Evolutionary conservation across 2,888 invertebrate genomes (phyloP), one percentile per base, ranked within the genome.

Genomic region (Entomobrya proxima): DNA sequence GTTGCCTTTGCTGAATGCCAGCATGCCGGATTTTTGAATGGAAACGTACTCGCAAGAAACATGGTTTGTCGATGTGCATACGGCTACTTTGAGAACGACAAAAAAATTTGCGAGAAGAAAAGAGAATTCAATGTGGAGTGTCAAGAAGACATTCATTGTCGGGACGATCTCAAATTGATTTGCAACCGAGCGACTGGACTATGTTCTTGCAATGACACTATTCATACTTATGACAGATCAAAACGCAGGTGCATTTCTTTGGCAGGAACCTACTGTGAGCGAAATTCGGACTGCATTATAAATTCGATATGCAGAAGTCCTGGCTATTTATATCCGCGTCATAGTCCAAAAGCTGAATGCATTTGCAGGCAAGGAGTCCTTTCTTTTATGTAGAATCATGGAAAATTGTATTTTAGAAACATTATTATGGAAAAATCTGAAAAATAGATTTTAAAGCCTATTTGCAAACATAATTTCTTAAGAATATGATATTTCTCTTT

Each of bases 271-370:
- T 21, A 37, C 44, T 83, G 83, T 27, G 83, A 76, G 0, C 47
- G 83, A 21, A 83, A 76, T 30, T 76, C 76, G 18, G 69, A 83
- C 6, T 83, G 83, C 15, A 77, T 83, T 2, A 58, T 83, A 11
- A 83, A 83, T 40, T 67, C 77, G 0, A 21, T 77, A 0, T 81
- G 81, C 47, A 13, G 76, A 15, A 77, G 77, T 30, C 76, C 76
- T n/a, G 83, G 83, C 15, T 83, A 83, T 50, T 35, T 83, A 35
- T 83, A 83, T 55, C 83, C 83, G 21, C 55, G 83, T 18, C 75
- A 75, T 61, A 77, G 7, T 13, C 83, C 83, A 7, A 83, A 77
- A 15, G 77, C 83, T 3, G 69, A 69, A 44, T 83, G 83, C 15
- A 44, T 69, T 27, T 83, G 83, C 24, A 83, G n/a, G n/a, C n/a